Base-by-base conservation (phyloP, 2,888 invertebrate genomes). In the Anticlea derivata region DNA sequence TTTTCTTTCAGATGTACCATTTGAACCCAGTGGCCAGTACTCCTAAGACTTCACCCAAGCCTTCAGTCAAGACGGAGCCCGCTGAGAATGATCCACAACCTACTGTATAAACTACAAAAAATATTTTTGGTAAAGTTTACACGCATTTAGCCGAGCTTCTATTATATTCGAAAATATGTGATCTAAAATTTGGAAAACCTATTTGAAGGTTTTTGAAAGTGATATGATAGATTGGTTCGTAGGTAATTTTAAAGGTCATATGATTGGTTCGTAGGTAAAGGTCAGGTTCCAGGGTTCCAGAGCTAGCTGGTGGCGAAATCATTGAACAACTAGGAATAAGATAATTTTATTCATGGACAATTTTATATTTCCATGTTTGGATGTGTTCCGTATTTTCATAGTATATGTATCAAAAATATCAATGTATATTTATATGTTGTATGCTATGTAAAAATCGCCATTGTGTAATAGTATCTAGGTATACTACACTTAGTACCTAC, bases 1-100 rank as follows among this genome's bases (percentile, higher is more conserved):
- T n/a, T n/a, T n/a, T n/a, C n/a, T 78, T 73, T 0, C 81, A 88
- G 88, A 85, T 88, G 80, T 87, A 87, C 61, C 84, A 88, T 50
- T 55, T 88, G 8, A 52, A 43, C 11, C 52, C 52, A 4, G 52
- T 47, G 1, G 23, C 40, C 46, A 41, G 30, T 27, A 37, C 27
- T 22, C 27, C 40, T 41, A 41, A 24, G 26, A 37, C 27, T 22
- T 22, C 26, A 5, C 30, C 29, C 3, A 40, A 20, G 20, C 5
- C 35, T 10, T 26, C 52, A 43, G 31, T 52, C 29, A 52, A 52
- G 20, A 34, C 43, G 5, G 52, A 52, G 27, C 52, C 41, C 11
- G 8, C 23, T 1, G 52, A 52, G 8, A 31, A 6, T 5, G 47
- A 43, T 11, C 29, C 43, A 1, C 47, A 47, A 7, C 13, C 33